These are phyloP conservation scores for Drepana falcataria DNA, from an alignment of 2,888 invertebrate genomes.

Conservation along the genomic window DNA sequence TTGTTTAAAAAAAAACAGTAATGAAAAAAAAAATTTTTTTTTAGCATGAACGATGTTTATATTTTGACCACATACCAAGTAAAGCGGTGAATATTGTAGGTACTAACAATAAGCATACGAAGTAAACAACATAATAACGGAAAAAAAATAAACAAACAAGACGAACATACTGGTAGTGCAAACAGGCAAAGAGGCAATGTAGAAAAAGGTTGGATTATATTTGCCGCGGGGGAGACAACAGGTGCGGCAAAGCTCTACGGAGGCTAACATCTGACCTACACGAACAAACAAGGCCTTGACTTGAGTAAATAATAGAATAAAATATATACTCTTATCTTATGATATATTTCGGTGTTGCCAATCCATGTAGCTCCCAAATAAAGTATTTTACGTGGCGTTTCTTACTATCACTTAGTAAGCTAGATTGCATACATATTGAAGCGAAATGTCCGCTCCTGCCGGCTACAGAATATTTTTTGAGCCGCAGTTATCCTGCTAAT, in stretches of 20 bases:
- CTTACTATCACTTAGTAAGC: too few relatives aligned
- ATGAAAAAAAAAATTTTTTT: too few relatives aligned
- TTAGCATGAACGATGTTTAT: too few relatives aligned
- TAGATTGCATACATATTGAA: too few relatives aligned
- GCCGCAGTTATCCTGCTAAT: too few relatives aligned
- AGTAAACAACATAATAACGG: not conserved
- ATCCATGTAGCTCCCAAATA: too few relatives aligned
- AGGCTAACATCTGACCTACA: not conserved
- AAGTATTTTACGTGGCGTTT: too few relatives aligned
- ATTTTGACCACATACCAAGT: too few relatives aligned
- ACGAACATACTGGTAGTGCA: conserved; percentile 4
- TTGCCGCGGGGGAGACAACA: conserved; percentile 28
- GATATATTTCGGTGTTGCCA: not conserved
- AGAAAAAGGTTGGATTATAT: conserved; percentile 20
- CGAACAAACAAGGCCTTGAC: not conserved
- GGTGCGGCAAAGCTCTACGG: conserved; percentile 20
- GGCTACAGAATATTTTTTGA: too few relatives aligned
- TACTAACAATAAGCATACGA: not conserved
- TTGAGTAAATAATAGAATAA: not conserved
- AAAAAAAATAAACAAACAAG: not conserved
- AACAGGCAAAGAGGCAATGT: conserved; percentile 14
- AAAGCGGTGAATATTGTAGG: too few relatives aligned
- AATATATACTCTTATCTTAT: not conserved
- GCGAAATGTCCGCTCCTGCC: too few relatives aligned
- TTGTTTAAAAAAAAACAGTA: too few relatives aligned